These are phyloP conservation scores for Sesamia inferens DNA, from an alignment of 2,888 invertebrate species.

Conservation along the genomic window DNA sequence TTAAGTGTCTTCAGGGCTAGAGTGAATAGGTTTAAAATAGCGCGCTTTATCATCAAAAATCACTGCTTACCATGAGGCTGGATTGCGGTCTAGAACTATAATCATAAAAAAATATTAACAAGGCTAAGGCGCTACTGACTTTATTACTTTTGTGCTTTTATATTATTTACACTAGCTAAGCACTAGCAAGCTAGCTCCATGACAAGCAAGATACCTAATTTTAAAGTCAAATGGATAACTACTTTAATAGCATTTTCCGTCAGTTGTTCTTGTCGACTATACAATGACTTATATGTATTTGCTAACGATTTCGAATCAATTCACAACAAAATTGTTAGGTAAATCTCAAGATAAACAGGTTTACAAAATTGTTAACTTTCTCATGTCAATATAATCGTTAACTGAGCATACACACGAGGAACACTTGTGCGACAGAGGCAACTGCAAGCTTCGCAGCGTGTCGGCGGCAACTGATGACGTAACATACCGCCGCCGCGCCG, in stretches of 20 bases:
- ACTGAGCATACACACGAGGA: background rate
- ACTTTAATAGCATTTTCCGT: constrained; percentile 9
- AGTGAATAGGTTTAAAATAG: too few relatives aligned
- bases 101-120: too few relatives aligned
- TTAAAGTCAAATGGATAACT: constrained; percentile 18
- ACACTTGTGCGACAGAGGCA: background rate
- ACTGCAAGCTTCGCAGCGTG: background rate
- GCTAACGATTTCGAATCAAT: background rate
- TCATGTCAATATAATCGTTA: background rate
- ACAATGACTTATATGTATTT: background rate
- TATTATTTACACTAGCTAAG: too few relatives aligned
- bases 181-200: background rate
- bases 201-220: constrained; percentile 10
- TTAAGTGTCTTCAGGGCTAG: too few relatives aligned
- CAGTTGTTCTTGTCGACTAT: constrained; percentile 3
- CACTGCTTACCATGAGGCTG: too few relatives aligned
- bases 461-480: background rate
- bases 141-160: too few relatives aligned
- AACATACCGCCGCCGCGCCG: too few relatives aligned
- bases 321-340: background rate
- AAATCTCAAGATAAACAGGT: background rate
- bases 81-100: too few relatives aligned
- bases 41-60: too few relatives aligned
- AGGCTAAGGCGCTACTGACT: too few relatives aligned
- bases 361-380: constrained; percentile 8